phyloP scores from a whole-genome alignment of 1,140 invertebrate genomes.

The Propsilocerus akamusi region DNA sequence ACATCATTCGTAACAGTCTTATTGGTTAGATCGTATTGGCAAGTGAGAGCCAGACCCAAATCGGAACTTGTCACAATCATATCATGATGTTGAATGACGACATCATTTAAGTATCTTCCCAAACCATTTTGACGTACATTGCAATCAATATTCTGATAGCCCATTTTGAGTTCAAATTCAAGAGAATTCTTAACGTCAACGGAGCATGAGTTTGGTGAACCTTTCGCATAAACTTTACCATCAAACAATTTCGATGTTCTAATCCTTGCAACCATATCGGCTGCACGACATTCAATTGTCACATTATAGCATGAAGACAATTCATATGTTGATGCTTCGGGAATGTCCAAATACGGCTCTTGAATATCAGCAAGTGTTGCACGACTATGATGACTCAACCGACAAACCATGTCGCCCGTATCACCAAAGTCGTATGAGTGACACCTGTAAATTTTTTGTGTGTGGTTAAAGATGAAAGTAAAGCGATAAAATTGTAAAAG shows the following conservation, averaged over 20 bases:
- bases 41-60: constrained; percentile 80
- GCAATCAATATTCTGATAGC: constrained; percentile 77
- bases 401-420: constrained; percentile 78
- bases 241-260: constrained; percentile 83
- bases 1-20: constrained; percentile 84
- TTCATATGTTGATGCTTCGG: constrained; percentile 78
- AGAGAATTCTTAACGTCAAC: constrained; percentile 67
- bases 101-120: constrained; percentile 70
- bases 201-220: constrained; percentile 82
- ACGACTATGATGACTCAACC: constrained; percentile 74
- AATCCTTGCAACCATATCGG: constrained; percentile 82
- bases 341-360: constrained; percentile 76
- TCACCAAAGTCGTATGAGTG: constrained; percentile 88
- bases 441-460: constrained; percentile 36
- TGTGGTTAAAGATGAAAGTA: neutral
- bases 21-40: constrained; percentile 84
- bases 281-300: constrained; percentile 74
- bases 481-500: neutral
- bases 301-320: constrained; percentile 88
- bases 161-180: constrained; percentile 75
- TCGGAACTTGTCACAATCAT: constrained; percentile 88
- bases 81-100: constrained; percentile 86
- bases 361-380: constrained; percentile 75
- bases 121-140: constrained; percentile 74
- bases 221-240: constrained; percentile 86